Base-by-base conservation (phyloP, 1,140 invertebrate species). In the Andrena cerasifolii region DNA sequence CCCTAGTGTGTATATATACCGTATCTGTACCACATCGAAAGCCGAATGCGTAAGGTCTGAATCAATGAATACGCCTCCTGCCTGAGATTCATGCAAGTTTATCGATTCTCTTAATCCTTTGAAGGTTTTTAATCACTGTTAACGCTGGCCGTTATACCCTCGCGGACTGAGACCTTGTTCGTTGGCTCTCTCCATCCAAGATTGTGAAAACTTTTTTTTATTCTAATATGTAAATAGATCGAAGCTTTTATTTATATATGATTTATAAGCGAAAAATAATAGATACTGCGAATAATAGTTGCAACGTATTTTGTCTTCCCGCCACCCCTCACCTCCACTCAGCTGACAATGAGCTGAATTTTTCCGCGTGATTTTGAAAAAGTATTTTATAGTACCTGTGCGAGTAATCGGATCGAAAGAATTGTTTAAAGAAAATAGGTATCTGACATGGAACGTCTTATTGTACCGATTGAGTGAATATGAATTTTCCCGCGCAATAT, bases 161-260 rank as follows among this genome's bases (percentile, higher is more conserved):
- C 14, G 14, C n/a, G 49, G 26, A 26, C 14, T 24, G 24, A 43
- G 71, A 58, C 31, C 45, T 36, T 21, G 18, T 59, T 75, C 62
- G 43, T 56, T 66, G 31, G 59, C 6, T 75, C 31, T 43, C 7
- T 43, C n/a, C 31, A 65, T 73, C 21, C 16, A 40, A 31, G 31
- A 43, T 21, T 2, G 24, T 8, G 18, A 26, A 59, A 31, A 65
- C 56, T 61, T 79, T 75, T 74, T 70, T 80, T 78, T 51, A 75
- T 51, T 65, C 45, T 65, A 71, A 36, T 16, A 10, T 80, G 63
- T 78, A 78, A 24, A 78, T 80, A 80, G n/a, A 63, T 51, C 24
- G 51, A 71, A 63, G 26, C 75, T 78, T 59, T 71, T 81, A 78
- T 81, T 81, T 81, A 78, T 78, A 56, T 81, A 78, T 72, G 49